Evolutionary conservation across 2,113 vertebrate genomes (phyloP).

Genomic region (Otocyon megalotis): DNA sequence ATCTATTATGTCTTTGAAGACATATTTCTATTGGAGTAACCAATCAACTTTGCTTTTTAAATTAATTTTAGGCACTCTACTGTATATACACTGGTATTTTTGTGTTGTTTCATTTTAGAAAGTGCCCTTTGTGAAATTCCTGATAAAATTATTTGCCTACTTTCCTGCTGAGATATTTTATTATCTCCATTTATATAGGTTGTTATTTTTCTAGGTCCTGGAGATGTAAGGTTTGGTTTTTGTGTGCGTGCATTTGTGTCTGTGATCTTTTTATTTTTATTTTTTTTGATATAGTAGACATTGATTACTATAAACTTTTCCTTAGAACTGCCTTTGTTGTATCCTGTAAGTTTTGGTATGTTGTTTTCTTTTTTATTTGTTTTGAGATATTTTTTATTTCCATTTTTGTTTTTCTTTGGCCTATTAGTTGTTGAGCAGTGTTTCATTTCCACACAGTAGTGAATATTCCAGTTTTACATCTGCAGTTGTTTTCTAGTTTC

Average conservation of each 20-base stretch:
- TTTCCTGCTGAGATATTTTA: constrained; percentile 30
- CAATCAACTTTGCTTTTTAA: not conserved
- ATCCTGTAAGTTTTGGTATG: not conserved
- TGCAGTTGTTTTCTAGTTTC: not conserved
- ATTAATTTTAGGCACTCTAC: not conserved
- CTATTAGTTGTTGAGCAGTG: not conserved
- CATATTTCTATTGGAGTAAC: not conserved
- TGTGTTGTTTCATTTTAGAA: not conserved
- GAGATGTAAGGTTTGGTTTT: not conserved
- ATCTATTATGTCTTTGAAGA: not conserved
- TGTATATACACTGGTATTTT: not conserved
- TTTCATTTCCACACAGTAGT: not conserved
- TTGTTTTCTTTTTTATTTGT: not conserved
- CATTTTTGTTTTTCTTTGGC: not conserved
- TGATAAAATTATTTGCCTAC: not conserved
- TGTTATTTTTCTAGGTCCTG: not conserved
- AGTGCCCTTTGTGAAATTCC: not conserved
- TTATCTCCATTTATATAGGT: not conserved
- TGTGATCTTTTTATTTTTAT: not conserved
- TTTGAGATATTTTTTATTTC: not conserved
- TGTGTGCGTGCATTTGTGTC: not conserved
- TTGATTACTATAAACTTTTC: not conserved
- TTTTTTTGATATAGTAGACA: not conserved
- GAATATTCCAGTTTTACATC: not conserved
- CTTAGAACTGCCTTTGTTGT: not conserved